Base-by-base conservation (phyloP, 2,113 vertebrate species). In the Hypocryptadius cinnamomeus region DNA sequence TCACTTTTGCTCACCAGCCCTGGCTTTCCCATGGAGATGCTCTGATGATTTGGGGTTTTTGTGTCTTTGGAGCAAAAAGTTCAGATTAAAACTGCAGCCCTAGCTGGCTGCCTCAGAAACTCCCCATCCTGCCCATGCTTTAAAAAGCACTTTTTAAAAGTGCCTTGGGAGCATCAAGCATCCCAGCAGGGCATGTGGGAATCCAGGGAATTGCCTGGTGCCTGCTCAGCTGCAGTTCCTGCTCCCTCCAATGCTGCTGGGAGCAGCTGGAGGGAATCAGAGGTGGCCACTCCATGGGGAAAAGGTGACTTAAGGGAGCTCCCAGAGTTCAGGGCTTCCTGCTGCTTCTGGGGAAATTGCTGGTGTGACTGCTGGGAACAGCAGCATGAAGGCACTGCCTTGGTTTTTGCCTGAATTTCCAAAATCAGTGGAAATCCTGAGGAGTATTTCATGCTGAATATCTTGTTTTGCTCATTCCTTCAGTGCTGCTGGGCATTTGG, bases 11-110 rank as follows among this genome's bases (percentile, higher is more conserved):
- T 79, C 40, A 7, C 17, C 65, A 56, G 79, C 37, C 40, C 60
- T 28, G 21, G 33, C 51, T 94, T 69, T 91, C 64, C 81, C 85
- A 35, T 31, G 76, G 76, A 80, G 87, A 83, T 89, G 87, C 87
- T 85, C 77, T 9, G 4, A 17, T 57, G 57, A 14, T 39, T 84
- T 63, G 76, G 35, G 57, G 33, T 7, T 56, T 57, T 70, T 61
- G 63, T 65, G 45, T 31, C 48, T 54, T 28, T 1, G 21, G 35
- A 68, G 57, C 23, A 39, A 42, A 39, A 1, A 1, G 20, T 42
- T 31, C 25, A 53, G 21, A 4, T 16, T 50, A 30, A 61, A 90
- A 28, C 48, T 66, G 15, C 53, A 87, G 59, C 59, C 21, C 23
- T 28, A 6, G 5, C 47, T 39, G 27, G 42, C 79, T 60, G 50